Evolutionary conservation across 1,140 invertebrate genomes (phyloP).

Genomic region (Dreissena rostriformis): DNA sequence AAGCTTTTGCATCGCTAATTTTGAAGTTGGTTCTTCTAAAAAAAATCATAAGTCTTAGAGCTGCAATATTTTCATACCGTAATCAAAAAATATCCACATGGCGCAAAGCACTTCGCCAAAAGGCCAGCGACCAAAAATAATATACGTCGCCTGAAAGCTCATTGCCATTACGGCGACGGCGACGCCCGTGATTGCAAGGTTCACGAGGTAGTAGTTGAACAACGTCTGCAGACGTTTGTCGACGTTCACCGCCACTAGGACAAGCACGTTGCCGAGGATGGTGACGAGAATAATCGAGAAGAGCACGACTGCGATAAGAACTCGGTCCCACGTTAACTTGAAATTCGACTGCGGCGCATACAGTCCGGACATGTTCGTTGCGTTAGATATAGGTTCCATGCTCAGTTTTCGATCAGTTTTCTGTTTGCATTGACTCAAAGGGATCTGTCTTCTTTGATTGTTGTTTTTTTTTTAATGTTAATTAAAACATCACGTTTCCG

Average conservation of each 20-base stretch:
- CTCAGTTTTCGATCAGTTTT: too few relatives aligned
- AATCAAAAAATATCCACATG: conserved; percentile 73
- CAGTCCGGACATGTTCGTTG: too few relatives aligned
- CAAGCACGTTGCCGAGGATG: conserved; percentile 69
- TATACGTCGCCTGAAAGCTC: conserved; percentile 72
- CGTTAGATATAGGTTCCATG: too few relatives aligned
- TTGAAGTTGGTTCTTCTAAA: too few relatives aligned
- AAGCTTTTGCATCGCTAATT: too few relatives aligned
- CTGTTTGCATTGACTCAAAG: too few relatives aligned
- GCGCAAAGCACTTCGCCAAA: conserved; percentile 76
- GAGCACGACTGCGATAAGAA: conserved; percentile 61
- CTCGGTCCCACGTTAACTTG: conserved; percentile 34
- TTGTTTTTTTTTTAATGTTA: too few relatives aligned
- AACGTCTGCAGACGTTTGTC: conserved; percentile 64
- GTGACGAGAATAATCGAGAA: conserved; percentile 64
- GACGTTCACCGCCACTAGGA: conserved; percentile 56
- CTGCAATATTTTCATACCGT: neutral
- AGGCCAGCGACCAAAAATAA: conserved; percentile 74
- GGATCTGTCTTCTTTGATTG: too few relatives aligned
- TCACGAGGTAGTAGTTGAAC: conserved; percentile 75
- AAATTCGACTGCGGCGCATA: too few relatives aligned
- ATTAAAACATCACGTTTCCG: too few relatives aligned
- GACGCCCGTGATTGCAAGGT: conserved; percentile 55
- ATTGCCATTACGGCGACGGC: conserved; percentile 70
- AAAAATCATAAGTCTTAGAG: too few relatives aligned